Evolutionary conservation across 1,140 invertebrate genomes (phyloP).

Genomic region (Pseudomyrmex cubaensis): DNA sequence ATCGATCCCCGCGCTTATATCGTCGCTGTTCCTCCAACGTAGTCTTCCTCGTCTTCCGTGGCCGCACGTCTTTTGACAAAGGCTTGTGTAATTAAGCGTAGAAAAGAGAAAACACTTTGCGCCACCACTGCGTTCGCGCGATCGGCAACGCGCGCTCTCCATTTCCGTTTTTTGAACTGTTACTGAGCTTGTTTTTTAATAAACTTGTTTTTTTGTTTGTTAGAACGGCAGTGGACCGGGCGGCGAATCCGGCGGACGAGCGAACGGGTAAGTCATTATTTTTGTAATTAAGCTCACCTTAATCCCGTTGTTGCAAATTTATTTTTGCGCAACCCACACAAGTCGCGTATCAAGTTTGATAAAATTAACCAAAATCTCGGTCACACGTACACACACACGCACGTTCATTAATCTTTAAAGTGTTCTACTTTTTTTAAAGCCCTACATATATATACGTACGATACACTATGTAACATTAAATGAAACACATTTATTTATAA

Average conservation of each 20-base stretch:
- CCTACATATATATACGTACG: too few species aligned
- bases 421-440: too few species aligned
- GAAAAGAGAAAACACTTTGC: conserved; percentile 58
- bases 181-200: conserved; percentile 84
- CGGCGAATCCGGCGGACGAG: conserved; percentile 90
- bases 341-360: not conserved
- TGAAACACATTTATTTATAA: not conserved
- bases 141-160: conserved; percentile 77
- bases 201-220: conserved; percentile 89
- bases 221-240: conserved; percentile 92
- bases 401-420: too few species aligned
- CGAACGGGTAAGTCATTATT: conserved; percentile 89
- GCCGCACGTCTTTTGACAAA: conserved; percentile 62
- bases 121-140: conserved; percentile 77
- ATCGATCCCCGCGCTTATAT: not conserved
- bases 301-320: not conserved
- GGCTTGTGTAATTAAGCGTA: conserved; percentile 59
- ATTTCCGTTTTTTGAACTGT: conserved; percentile 82
- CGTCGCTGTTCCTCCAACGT: conserved; percentile 8
- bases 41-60: conserved; percentile 42
- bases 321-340: not conserved
- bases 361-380: too few species aligned
- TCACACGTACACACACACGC: too few species aligned
- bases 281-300: conserved; percentile 20
- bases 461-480: not conserved